phyloP scores from a whole-genome alignment of 2,113 vertebrate species.

The Pseudorhombus dupliciocellatus region DNA sequence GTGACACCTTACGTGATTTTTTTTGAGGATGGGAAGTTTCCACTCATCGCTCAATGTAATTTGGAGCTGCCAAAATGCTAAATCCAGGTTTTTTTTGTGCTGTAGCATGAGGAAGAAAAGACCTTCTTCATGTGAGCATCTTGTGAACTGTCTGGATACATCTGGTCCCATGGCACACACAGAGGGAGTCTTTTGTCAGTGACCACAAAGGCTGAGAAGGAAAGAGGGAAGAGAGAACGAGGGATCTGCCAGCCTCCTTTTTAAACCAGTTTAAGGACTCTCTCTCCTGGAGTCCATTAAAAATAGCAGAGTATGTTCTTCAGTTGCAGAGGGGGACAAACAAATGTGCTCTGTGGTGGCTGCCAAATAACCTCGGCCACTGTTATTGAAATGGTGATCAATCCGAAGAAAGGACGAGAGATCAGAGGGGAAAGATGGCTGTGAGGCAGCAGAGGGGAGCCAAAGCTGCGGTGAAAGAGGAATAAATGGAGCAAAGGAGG shows the following conservation, averaged over 20 bases:
- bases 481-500: constrained; percentile 1
- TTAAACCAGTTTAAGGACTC: constrained; percentile 63
- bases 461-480: not conserved
- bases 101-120: constrained; percentile 42
- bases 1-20: not conserved
- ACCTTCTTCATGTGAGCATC: constrained; percentile 56
- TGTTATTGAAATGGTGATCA: constrained; percentile 80
- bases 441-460: constrained; percentile 22
- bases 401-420: constrained; percentile 69
- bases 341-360: constrained; percentile 64
- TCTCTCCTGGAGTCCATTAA: constrained; percentile 76
- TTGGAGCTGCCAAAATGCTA: constrained; percentile 42
- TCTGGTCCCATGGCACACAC: constrained; percentile 70
- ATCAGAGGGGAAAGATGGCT: constrained; percentile 26
- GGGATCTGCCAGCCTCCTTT: constrained; percentile 62
- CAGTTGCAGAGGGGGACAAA: constrained; percentile 71
- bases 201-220: constrained; percentile 57
- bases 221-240: constrained; percentile 62
- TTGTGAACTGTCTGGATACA: constrained; percentile 59
- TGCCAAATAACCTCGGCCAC: constrained; percentile 80
- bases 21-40: constrained; percentile 1
- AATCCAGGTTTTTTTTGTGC: constrained; percentile 40
- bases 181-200: constrained; percentile 63
- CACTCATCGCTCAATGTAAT: constrained; percentile 16
- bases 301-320: constrained; percentile 69